Evolutionary conservation across 2,888 invertebrate genomes (phyloP).

Genomic region (Drosophila incognita): DNA sequence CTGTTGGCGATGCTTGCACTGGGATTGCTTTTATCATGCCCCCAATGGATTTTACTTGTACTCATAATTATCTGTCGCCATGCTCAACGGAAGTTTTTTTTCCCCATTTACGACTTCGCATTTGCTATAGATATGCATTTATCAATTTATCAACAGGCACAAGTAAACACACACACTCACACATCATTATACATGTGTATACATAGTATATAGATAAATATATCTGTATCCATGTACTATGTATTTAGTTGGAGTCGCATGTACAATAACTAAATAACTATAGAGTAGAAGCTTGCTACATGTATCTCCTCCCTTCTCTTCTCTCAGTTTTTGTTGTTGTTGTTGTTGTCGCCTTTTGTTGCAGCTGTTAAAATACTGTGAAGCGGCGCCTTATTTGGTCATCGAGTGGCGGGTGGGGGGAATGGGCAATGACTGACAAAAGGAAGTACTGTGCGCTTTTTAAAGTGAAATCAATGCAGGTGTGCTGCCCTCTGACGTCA

Average conservation of each 20-base stretch:
- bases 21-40: constrained; percentile 33
- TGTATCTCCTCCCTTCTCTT: constrained; percentile 1
- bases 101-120: constrained; percentile 32
- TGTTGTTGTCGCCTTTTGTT: constrained; percentile 34
- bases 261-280: constrained; percentile 21
- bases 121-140: constrained; percentile 34
- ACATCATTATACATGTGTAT: not conserved
- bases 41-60: constrained; percentile 20
- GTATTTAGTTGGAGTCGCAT: constrained; percentile 5
- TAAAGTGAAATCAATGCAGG: constrained; percentile 68
- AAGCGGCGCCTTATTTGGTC: constrained; percentile 59
- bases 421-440: constrained; percentile 23
- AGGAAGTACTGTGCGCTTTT: constrained; percentile 52
- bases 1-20: not conserved
- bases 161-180: constrained; percentile 17
- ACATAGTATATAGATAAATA: not conserved
- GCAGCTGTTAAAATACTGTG: constrained; percentile 58
- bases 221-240: not conserved
- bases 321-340: not conserved
- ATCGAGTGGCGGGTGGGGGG: not conserved
- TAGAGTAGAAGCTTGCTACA: constrained; percentile 12
- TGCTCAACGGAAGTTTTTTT: constrained; percentile 65
- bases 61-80: constrained; percentile 64
- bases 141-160: constrained; percentile 53
- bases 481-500: constrained; percentile 59